Percentiles rank a stretch among this genome's conserved stretches.
phyloP scores from a whole-genome alignment of 1,140 invertebrate species.

The Gonioctena quinquepunctata region DNA sequence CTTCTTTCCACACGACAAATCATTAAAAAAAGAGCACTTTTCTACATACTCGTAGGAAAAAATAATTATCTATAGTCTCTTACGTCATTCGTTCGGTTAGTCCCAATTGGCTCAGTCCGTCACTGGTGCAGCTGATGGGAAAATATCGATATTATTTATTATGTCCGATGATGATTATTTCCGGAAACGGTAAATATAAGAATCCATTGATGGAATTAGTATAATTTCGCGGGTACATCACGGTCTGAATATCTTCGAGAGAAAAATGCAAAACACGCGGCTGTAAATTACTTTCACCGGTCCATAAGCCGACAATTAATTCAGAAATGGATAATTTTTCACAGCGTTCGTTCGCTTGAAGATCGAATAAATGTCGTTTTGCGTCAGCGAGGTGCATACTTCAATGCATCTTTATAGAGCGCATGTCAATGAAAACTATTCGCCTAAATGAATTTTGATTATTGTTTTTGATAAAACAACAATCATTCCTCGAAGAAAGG shows the following conservation, averaged over 20 bases:
- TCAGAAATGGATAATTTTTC: neutral
- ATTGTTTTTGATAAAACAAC: neutral
- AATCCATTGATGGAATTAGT: neutral
- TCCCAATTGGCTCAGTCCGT: no score
- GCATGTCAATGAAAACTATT: no score
- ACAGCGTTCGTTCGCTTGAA: neutral
- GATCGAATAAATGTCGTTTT: neutral
- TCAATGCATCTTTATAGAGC: neutral
- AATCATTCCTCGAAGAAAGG: neutral
- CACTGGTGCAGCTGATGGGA: no score
- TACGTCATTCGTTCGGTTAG: no score
- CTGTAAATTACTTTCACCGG: neutral
- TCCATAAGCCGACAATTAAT: neutral
- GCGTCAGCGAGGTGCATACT: neutral
- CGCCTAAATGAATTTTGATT: no score
- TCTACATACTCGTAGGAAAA: no score
- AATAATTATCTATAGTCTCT: no score
- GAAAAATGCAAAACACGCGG: neutral
- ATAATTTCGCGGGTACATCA: neutral
- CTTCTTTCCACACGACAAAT: no score
- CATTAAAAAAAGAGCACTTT: no score
- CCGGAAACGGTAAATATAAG: neutral
- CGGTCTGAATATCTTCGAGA: neutral
- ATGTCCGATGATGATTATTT: neutral
- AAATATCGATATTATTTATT: neutral